Base-by-base conservation (phyloP, 37 sponge, comb jelly and placozoan genomes). In the Halichondria panicea region DNA sequence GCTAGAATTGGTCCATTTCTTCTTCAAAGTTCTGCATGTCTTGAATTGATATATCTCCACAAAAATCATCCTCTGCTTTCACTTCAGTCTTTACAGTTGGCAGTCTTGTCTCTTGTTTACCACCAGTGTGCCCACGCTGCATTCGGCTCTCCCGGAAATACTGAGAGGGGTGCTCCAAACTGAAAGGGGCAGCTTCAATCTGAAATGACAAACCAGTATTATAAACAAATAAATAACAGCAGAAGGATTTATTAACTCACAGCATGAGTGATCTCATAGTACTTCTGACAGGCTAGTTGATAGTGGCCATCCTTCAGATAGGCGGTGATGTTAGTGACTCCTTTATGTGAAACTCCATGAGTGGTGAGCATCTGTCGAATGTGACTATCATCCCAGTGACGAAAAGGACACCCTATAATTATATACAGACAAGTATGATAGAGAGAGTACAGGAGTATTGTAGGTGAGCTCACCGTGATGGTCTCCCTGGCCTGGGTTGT, bases 281-380 rank as follows among this genome's bases (percentile, higher is more conserved):
- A 94, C 66, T 79, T 86, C 45, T 83, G 83, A 70, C 98, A 97
- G 46, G 98, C 95, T 44, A 94, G 76, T 57, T 97, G 95, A 66
- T 94, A 94, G 57, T 97, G 95, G 0, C 80, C 76, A 43, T 80
- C 75, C 68, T 84, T 63, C 12, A 84, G 76, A 32, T 83, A 83
- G 19, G 74, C 65, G 55, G 87, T 24, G 22, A 97, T 76, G 24
- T 85, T 62, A 19, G 40, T 67, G 36, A 59, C 44, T 0, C 50
- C 74, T 24, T 70, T 72, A 44, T 79, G 58, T 18, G 84, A 41
- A 18, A 92, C 25, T 0, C 92, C 92, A 63, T 92, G 77, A 12
- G 70, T 21, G 0, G 43, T 22, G 36, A 97, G 70, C 67, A 75
- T 70, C 58, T 72, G 65, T 62, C 61, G 76, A 42, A 94, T 45